These are phyloP conservation scores for Chelidonichthys spinosus DNA, from an alignment of 2,797 vertebrate genomes.

Conservation along the genomic window DNA sequence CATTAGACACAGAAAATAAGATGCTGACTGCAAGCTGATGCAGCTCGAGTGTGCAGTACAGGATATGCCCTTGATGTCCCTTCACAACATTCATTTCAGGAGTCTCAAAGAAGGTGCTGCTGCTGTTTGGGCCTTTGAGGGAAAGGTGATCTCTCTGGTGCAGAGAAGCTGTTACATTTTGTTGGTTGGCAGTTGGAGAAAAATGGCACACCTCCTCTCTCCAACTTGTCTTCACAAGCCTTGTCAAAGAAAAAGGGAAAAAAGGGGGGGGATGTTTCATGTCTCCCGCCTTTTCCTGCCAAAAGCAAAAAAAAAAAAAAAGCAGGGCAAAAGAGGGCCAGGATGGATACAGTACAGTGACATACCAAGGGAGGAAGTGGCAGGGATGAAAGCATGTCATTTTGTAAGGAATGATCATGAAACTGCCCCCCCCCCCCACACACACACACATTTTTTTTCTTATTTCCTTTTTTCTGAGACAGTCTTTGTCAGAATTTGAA, in stretches of 20 bases:
- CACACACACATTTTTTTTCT: neutral
- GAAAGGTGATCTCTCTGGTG: slow-evolving; percentile 70
- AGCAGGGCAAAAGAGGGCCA: slow-evolving; percentile 66
- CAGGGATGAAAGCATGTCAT: slow-evolving; percentile 77
- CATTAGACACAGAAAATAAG: slow-evolving; percentile 31
- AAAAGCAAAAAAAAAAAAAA: slow-evolving; percentile 68
- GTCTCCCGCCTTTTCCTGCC: slow-evolving; percentile 79
- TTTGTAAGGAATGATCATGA: slow-evolving; percentile 75
- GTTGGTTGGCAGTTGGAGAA: slow-evolving; percentile 69
- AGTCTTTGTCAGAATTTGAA: slow-evolving; percentile 73
- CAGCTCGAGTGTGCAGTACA: slow-evolving; percentile 42
- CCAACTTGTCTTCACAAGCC: slow-evolving; percentile 71
- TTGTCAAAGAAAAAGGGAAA: slow-evolving; percentile 75
- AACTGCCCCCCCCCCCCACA: slow-evolving; percentile 50
- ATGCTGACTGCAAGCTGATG: slow-evolving; percentile 39
- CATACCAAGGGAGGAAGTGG: slow-evolving; percentile 76
- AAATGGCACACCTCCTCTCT: slow-evolving; percentile 68
- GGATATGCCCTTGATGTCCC: slow-evolving; percentile 59
- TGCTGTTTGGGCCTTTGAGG: slow-evolving; percentile 67
- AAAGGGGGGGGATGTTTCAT: slow-evolving; percentile 74
- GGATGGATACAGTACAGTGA: slow-evolving; percentile 74
- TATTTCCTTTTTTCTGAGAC: slow-evolving; percentile 32
- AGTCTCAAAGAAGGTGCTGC: slow-evolving; percentile 61
- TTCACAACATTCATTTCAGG: slow-evolving; percentile 65
- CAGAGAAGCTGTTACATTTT: slow-evolving; percentile 71